Evolutionary conservation across 2,113 vertebrate genomes (phyloP), one percentile per base, ranked within the genome.

Genomic region (Nothocercus julius): DNA sequence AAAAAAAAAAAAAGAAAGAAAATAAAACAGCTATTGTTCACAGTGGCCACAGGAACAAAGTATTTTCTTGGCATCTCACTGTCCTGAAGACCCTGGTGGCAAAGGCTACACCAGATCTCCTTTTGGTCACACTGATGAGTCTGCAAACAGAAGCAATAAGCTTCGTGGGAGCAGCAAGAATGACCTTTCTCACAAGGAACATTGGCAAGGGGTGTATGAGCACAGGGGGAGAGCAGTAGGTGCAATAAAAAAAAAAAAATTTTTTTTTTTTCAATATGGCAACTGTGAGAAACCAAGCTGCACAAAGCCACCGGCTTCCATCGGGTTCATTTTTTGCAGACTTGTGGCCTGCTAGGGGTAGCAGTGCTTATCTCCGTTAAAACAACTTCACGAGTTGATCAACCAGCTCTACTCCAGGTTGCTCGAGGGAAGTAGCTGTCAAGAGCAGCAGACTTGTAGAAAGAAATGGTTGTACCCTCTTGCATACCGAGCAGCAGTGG

Each of bases 131-230:
- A 13, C 30, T 0, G 1, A 74, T 21, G n/a, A 73, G 45, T 14
- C 32, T 19, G 64, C 1, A 0, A 68, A 7, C 11, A 30, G 42
- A 79, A 87, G 36, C 27, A 9, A 1, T 13, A 45, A 70, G 8
- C 27, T 54, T 45, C 36, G 30, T 21, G 58, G 82, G 21, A 75
- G 19, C 73, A 69, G 16, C 3, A 44, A 14, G 30, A 63, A 38
- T 24, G 11, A 62, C 13, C 27, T 63, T 80, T 36, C 72, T 58
- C 59, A 62, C 30, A 12, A 42, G 56, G 44, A 54, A 19, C 20
- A 5, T 72, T 36, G 27, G 25, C 13, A 22, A 58, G 59, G 0
- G 0, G 58, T 8, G 2, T n/a, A 51, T 0, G 0, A 63, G 47
- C 7, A 5, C 1, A 4, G 3, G 7, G 28, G 6, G 5, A 78